Percentiles rank a stretch among this genome's conserved stretches.
phyloP scores from a whole-genome alignment of 2,797 vertebrate genomes.

The Arrhamphus sclerolepis region DNA sequence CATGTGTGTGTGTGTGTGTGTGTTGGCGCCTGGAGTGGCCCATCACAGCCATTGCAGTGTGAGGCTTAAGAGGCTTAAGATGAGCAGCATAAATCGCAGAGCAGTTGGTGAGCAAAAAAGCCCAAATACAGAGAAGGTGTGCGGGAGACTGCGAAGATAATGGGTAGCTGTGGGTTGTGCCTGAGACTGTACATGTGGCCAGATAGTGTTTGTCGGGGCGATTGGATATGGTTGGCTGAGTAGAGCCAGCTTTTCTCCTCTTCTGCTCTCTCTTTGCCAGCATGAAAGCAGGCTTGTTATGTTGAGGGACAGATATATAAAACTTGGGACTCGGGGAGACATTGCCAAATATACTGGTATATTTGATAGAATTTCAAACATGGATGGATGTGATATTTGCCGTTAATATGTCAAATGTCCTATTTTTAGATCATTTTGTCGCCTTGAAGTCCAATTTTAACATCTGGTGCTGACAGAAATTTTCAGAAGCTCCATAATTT shows the following conservation, averaged over 20 bases:
- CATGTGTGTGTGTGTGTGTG: conserved; percentile 39
- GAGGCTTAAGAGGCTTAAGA: conserved; percentile 58
- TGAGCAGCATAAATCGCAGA: conserved; percentile 54
- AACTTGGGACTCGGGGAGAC: conserved; percentile 2
- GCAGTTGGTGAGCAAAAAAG: conserved; percentile 44
- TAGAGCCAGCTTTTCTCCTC: conserved; percentile 28
- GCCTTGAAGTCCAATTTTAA: too few species aligned
- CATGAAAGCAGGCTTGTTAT: conserved; percentile 50
- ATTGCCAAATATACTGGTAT: conserved; percentile 23
- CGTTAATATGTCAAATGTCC: too few species aligned
- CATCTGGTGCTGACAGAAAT: too few species aligned
- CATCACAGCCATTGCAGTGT: conserved; percentile 40
- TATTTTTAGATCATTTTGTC: too few species aligned
- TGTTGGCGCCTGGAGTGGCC: conserved; percentile 20
- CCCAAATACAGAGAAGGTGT: conserved; percentile 59
- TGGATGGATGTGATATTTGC: conserved; percentile 1
- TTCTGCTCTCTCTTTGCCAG: conserved; percentile 18
- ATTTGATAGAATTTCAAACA: conserved; percentile 18
- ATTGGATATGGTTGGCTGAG: conserved; percentile 69
- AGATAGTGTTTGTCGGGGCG: conserved; percentile 56
- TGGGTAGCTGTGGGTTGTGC: conserved; percentile 56
- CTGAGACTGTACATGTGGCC: conserved; percentile 43
- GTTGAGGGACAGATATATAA: conserved; percentile 37
- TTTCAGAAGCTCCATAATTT: too few species aligned
- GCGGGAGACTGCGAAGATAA: conserved; percentile 48